Base-by-base conservation (phyloP, 2,113 vertebrate species). In the Oceanites oceanicus region DNA sequence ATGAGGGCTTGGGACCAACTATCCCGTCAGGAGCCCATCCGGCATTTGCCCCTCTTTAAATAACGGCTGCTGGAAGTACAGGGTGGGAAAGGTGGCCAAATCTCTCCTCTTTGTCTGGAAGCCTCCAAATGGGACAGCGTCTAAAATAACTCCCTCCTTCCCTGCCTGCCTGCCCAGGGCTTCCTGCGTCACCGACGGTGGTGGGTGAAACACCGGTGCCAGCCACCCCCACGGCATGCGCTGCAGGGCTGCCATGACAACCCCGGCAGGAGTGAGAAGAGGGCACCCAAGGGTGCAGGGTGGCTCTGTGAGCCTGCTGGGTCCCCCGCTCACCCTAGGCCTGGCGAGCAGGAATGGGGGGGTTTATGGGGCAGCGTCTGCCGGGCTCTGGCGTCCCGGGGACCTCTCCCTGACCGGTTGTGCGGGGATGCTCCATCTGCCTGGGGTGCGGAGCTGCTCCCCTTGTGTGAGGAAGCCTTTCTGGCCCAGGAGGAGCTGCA, bases 261-360 rank as follows among this genome's bases (percentile, higher is more conserved):
- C 74, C 21, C 26, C 1, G 15, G 9, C 4, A 15, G 4, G 18
- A 78, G 62, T 67, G 30, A 68, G 45, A 40, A 29, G 53, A 58
- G 36, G 21, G 45, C 82, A 79, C 40, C 53, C 75, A 11, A 34
- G 78, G 78, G 71, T 73, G 56, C 50, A 10, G 29, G 38, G 38
- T 0, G 6, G 14, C 38, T 25, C 82, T 38, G 27, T 23, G 32
- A 53, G 61, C 50, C 67, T 1, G 1, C 15, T 0, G 1, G n/a
- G 6, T 14, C 16, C 30, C 23, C n/a, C 0, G 2, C 34, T 47
- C 30, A 12, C 29, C 23, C 50, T 42, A 42, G 17, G 15, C 12
- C 44, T 22, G 6, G 18, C 53, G 30, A 86, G 40, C 15, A 12
- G 52, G 27, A 45, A 34, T 14, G 49, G 15, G 45, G 7, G 17